phyloP scores from a whole-genome alignment of 2,888 invertebrate genomes.

The Limnephilus lunatus region DNA sequence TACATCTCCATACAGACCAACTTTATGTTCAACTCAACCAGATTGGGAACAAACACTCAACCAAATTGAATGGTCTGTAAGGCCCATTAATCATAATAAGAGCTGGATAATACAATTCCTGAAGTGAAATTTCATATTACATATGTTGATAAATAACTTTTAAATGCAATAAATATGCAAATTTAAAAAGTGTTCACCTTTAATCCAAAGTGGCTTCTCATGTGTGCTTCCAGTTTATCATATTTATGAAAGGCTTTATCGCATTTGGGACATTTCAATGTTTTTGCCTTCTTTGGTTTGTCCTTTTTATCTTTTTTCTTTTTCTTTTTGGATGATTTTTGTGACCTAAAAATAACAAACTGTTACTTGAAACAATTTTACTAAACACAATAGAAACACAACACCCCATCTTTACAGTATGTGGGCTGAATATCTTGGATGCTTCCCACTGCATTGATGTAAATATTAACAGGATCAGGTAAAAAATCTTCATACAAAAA shows the following conservation, averaged over 20 bases:
- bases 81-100: neutral
- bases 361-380: neutral
- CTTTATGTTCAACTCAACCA: too few species aligned
- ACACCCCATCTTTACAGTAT: neutral
- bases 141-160: neutral
- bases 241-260: constrained; percentile 75
- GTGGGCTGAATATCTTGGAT: neutral
- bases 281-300: constrained; percentile 58
- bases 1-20: too few species aligned
- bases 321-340: constrained; percentile 66
- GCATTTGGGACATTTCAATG: constrained; percentile 75
- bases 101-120: neutral
- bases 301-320: constrained; percentile 64
- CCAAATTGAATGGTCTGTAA: too few species aligned
- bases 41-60: too few species aligned
- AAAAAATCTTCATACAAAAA: too few species aligned
- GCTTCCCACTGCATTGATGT: neutral
- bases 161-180: neutral
- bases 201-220: constrained; percentile 76
- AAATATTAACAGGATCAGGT: neutral
- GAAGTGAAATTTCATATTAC: neutral
- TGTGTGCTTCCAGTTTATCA: constrained; percentile 76
- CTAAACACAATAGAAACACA: too few species aligned
- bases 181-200: constrained; percentile 69
- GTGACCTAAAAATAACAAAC: constrained; percentile 42